A percentile compares a stretch with the other conserved stretches of the same genome.
Evolutionary conservation across 1,140 invertebrate species (phyloP).

Genomic region (Drosophila rhopaloa): DNA sequence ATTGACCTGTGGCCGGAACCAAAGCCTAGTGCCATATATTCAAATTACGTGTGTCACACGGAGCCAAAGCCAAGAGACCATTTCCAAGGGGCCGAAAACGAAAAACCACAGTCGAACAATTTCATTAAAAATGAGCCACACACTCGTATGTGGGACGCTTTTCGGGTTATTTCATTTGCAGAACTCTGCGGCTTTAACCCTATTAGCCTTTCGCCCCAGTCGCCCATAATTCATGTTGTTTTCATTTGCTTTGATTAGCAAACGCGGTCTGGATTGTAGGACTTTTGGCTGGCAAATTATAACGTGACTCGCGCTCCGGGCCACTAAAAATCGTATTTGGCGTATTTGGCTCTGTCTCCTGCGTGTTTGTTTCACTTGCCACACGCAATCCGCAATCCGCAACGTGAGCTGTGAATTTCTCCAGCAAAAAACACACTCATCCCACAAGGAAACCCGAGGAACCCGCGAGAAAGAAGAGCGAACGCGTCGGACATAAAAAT

Average conservation of each 20-base stretch:
- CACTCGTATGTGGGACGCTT: conserved; percentile 20
- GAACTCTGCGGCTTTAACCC: conserved; percentile 73
- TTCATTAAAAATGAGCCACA: conserved; percentile 65
- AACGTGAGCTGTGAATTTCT: conserved; percentile 59
- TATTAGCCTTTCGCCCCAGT: conserved; percentile 62
- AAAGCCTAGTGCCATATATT: conserved; percentile 63
- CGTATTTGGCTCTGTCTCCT: conserved; percentile 51
- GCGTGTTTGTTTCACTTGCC: conserved; percentile 74
- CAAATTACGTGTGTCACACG: conserved; percentile 67
- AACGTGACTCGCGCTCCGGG: conserved; percentile 62
- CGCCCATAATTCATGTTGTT: conserved; percentile 75
- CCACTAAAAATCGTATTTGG: conserved; percentile 74
- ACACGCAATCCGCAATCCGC: conserved; percentile 55
- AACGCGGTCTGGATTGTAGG: conserved; percentile 48
- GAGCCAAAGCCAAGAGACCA: conserved; percentile 8
- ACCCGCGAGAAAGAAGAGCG: conserved; percentile 4
- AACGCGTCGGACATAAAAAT: conserved; percentile 53
- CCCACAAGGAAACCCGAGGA: conserved; percentile 11
- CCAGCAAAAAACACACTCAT: conserved; percentile 20
- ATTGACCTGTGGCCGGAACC: conserved; percentile 39
- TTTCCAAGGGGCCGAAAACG: conserved; percentile 22
- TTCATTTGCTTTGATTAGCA: conserved; percentile 83
- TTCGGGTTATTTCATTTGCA: conserved; percentile 59
- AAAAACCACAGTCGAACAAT: conserved; percentile 68
- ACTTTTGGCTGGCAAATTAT: conserved; percentile 61